Evolutionary conservation across 2,113 vertebrate genomes (phyloP), one percentile per base, ranked within the genome.

Genomic region (Natator depressus): DNA sequence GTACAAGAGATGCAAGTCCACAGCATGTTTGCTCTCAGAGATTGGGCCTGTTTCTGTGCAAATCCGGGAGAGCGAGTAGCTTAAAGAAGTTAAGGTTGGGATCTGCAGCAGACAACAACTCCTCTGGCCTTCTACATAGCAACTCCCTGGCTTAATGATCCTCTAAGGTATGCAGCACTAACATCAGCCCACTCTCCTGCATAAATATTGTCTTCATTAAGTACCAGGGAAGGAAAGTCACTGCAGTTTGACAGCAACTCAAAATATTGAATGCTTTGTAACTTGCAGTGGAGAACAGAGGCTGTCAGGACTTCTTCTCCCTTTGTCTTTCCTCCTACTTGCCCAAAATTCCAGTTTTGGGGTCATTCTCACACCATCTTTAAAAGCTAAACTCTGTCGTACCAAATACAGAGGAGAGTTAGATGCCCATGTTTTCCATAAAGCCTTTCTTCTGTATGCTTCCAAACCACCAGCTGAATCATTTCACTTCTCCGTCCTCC

Each of bases 61-160:
- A 49, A 57, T 31, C 27, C 0, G 0, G n/a, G 22, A 82, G 14
- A 10, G 1, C 0, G 0, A 79, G 50, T 14, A 76, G 57, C 19
- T 46, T 80, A 69, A 62, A 92, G 53, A 50, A 79, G 54, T 69
- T n/a, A 22, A 0, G 3, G 27, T 3, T 12, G 62, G n/a, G 24
- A 10, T 0, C 31, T n/a, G 53, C 69, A 84, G 29, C 24, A 79
- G 80, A 75, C 17, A 55, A 35, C 59, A 35, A 25, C 8, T 82
- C 20, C 8, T 82, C 53, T 8, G 1, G 20, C 1, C 1, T 3
- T 5, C 80, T 69, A 80, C 59, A 85, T 50, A 94, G 82, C 82
- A 86, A 25, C 13, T 12, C 46, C 38, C 78, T 53, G 59, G 49
- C 31, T 35, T 38, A 3, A 87, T 2, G 0, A 0, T 69, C 69